Conservation (phyloP, 1,140 invertebrate genomes). For the Cardiocondyla obscurior region DNA sequence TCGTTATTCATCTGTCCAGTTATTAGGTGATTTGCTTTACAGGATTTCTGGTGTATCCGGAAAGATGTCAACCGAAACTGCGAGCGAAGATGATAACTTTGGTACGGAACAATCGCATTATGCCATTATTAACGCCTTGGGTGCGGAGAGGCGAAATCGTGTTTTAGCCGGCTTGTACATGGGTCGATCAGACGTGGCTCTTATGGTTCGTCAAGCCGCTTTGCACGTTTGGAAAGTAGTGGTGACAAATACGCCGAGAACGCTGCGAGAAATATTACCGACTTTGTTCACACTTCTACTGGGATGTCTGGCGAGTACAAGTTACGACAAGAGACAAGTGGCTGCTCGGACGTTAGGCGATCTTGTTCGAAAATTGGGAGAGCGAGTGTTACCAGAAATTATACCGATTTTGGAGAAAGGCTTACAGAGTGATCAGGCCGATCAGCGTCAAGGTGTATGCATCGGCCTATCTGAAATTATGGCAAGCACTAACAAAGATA, state of each 20-base stretch:
- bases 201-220: constrained; percentile 98
- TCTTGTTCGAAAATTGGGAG: constrained; percentile 98
- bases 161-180: constrained; percentile 98
- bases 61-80: constrained; percentile 99
- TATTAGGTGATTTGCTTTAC: constrained; percentile 98
- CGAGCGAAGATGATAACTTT: constrained; percentile 99
- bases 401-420: constrained; percentile 98
- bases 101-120: constrained; percentile 98
- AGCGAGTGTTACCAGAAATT: constrained; percentile 98
- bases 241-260: constrained; percentile 98
- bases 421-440: constrained; percentile 94
- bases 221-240: constrained; percentile 99
- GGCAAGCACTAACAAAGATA: constrained; percentile 97
- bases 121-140: constrained; percentile 95
- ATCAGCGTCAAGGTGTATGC: constrained; percentile 98
- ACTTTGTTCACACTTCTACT: constrained; percentile 96
- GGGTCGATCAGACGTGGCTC: constrained; percentile 97
- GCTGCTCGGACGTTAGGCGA: constrained; percentile 98
- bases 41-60: constrained; percentile 98
- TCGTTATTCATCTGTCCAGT: constrained; percentile 96
- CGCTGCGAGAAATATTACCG: constrained; percentile 97
- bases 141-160: constrained; percentile 94
- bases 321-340: constrained; percentile 97
- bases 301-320: constrained; percentile 96
- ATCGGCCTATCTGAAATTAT: constrained; percentile 99